These are phyloP conservation scores for Polydesmus complanatus DNA, from an alignment of 2,888 invertebrate species.

Conservation along the genomic window DNA sequence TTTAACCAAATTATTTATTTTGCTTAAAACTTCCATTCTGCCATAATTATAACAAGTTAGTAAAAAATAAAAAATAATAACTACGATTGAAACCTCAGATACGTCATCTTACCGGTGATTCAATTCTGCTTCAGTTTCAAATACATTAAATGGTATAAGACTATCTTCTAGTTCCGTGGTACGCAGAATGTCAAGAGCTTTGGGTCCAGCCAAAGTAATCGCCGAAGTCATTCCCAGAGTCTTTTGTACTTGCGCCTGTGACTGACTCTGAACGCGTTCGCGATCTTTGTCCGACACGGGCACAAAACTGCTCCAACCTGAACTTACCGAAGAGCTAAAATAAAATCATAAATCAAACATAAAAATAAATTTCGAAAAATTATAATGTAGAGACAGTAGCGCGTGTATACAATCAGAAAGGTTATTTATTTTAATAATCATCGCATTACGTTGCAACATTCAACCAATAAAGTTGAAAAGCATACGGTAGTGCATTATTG, in stretches of 20 bases:
- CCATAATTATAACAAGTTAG: slow-evolving; percentile 21
- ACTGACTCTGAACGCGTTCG: slow-evolving; percentile 1
- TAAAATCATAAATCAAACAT: no score
- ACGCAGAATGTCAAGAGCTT: slow-evolving; percentile 57
- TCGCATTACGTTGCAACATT: no score
- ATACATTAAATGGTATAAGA: slow-evolving; percentile 69
- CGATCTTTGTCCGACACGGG: slow-evolving; percentile 12
- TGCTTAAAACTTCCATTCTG: slow-evolving; percentile 46
- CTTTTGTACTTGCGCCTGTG: slow-evolving; percentile 11
- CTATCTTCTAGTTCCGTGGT: slow-evolving; percentile 63
- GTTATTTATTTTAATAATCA: no score
- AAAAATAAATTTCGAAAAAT: no score
- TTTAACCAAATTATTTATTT: slow-evolving; percentile 77
- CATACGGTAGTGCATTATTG: no score
- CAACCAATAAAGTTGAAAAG: no score
- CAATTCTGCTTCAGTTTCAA: slow-evolving; percentile 78
- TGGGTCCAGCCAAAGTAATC: slow-evolving; percentile 74
- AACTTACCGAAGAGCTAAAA: slow-evolving; percentile 14
- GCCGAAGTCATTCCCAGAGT: slow-evolving; percentile 77
- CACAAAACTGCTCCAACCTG: slow-evolving; percentile 17
- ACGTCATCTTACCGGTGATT: slow-evolving; percentile 50
- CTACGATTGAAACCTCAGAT: background rate
- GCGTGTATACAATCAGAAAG: no score
- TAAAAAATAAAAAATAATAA: slow-evolving; percentile 2
- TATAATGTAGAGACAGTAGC: no score